Conservation (phyloP, 2,113 vertebrate species). For the Trochalopteron elliotii region DNA sequence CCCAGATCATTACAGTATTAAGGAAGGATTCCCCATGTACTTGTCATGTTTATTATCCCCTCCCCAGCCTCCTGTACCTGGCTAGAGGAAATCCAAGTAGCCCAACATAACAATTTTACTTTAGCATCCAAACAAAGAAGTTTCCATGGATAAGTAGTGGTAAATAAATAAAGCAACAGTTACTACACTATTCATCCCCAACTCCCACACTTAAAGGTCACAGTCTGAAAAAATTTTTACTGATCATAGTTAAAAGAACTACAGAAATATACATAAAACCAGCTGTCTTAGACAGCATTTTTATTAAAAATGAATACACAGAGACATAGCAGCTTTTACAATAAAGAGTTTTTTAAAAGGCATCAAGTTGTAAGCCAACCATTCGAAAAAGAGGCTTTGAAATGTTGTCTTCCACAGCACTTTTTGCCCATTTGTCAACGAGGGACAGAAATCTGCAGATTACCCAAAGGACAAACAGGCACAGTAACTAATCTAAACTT, state of each 20-base stretch:
- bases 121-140: neutral
- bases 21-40: neutral
- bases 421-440: neutral
- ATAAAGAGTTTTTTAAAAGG: conserved; percentile 71
- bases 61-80: neutral
- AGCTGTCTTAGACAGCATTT: conserved; percentile 77
- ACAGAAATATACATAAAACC: conserved; percentile 57
- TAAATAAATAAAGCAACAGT: conserved; percentile 56
- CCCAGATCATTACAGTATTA: neutral
- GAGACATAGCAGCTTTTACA: conserved; percentile 88
- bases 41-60: conserved; percentile 26
- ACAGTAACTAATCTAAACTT: neutral
- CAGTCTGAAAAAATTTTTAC: neutral
- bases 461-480: neutral
- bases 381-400: conserved; percentile 54
- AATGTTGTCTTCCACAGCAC: neutral
- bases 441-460: neutral
- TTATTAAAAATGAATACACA: conserved; percentile 85
- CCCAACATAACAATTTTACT: neutral
- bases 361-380: conserved; percentile 73
- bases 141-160: neutral
- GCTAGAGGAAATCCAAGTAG: neutral
- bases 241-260: conserved; percentile 29
- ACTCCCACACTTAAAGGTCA: conserved; percentile 9
- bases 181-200: conserved; percentile 2